Conservation (phyloP, 2,113 vertebrate species). For the Echinops telfairi region DNA sequence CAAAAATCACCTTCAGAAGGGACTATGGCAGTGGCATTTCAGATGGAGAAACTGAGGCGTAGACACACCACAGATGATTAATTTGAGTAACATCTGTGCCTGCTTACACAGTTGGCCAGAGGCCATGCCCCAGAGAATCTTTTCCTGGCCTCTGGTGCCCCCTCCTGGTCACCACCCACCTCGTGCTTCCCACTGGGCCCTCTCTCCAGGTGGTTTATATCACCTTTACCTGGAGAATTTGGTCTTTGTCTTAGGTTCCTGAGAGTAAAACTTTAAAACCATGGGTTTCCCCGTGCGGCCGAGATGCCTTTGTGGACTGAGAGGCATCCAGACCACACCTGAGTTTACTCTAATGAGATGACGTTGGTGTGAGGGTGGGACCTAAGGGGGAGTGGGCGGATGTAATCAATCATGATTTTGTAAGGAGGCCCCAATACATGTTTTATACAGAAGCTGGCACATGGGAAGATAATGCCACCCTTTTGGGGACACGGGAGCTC, state of each 20-base stretch:
- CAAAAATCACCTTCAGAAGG: not conserved
- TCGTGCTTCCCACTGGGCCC: not conserved
- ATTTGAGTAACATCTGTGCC: too few relatives aligned
- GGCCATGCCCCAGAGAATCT: not conserved
- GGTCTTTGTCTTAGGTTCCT: not conserved
- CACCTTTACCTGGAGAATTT: not conserved
- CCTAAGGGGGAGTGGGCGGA: not conserved
- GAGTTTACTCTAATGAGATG: not conserved
- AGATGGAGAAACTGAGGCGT: not conserved
- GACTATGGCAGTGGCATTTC: too few relatives aligned
- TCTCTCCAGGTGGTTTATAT: not conserved
- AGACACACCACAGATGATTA: too few relatives aligned
- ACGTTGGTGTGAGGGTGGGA: not conserved
- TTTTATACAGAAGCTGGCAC: not conserved
- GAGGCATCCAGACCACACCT: not conserved
- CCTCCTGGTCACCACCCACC: too few relatives aligned
- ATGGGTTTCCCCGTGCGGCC: not conserved
- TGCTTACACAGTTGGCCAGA: not conserved
- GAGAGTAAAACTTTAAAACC: not conserved
- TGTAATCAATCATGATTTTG: not conserved
- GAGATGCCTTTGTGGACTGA: not conserved
- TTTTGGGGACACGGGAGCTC: not conserved
- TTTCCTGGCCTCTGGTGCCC: not conserved
- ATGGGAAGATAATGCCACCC: not conserved
- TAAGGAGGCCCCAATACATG: not conserved